A percentile compares a stretch with the other conserved stretches of the same genome.
Evolutionary conservation across 2,113 vertebrate genomes (phyloP).

Genomic region (Nothoprocta perdicaria): DNA sequence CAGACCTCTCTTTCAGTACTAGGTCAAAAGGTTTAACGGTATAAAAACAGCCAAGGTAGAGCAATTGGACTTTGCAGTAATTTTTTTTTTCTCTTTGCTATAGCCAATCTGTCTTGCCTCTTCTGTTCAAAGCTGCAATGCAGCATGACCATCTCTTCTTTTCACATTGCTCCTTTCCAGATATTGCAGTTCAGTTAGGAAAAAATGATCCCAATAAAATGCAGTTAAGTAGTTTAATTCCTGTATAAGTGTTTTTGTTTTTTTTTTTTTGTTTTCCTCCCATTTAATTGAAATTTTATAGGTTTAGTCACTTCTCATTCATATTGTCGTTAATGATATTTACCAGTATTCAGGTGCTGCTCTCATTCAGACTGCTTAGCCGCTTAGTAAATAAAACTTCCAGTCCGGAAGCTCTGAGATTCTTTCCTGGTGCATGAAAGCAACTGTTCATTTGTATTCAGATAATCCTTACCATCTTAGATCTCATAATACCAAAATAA

Average conservation of each 20-base stretch:
- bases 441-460: background rate
- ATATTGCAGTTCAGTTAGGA: background rate
- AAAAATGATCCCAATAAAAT: background rate
- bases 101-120: background rate
- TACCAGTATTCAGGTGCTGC: background rate
- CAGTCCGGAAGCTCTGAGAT: background rate
- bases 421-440: background rate
- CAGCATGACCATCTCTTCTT: background rate
- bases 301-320: background rate
- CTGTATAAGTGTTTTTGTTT: background rate
- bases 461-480: background rate
- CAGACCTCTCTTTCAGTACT: background rate
- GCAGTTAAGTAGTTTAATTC: background rate
- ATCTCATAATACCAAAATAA: background rate
- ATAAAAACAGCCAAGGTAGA: fast-evolving
- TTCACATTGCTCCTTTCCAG: background rate
- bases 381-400: background rate
- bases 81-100: fast-evolving
- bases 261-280: background rate
- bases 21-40: background rate
- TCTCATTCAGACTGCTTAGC: background rate
- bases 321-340: background rate
- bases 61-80: background rate
- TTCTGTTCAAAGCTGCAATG: background rate
- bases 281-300: background rate